A percentile compares a stretch with the other conserved stretches of the same genome.
Conservation (phyloP, 2,797 vertebrate genomes). For the Onychomys arenicola region DNA sequence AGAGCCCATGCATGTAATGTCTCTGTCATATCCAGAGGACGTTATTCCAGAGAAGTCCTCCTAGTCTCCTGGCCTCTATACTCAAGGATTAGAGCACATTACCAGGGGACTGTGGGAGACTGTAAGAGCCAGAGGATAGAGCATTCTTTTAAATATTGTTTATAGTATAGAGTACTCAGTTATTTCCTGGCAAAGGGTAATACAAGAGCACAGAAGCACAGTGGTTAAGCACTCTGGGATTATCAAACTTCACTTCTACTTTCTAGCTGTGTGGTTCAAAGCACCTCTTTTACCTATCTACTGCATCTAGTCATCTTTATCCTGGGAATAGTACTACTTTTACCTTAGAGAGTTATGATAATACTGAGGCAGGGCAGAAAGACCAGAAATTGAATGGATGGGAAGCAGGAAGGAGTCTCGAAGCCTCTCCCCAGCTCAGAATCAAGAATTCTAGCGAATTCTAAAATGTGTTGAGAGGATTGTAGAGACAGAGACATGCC, state of each 20-base stretch:
- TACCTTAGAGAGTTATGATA: neutral
- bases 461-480: neutral
- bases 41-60: neutral
- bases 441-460: neutral
- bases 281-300: neutral
- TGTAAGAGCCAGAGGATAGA: neutral
- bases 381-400: neutral
- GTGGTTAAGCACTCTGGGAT: neutral
- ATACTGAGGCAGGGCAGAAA: neutral
- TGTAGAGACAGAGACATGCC: neutral
- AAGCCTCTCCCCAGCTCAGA: neutral
- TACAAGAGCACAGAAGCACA: neutral
- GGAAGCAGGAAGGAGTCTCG: neutral
- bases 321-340: neutral
- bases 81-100: neutral
- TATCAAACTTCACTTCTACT: neutral
- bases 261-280: neutral
- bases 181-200: neutral
- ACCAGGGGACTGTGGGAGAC: too few relatives aligned
- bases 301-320: neutral
- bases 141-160: conserved; percentile 29
- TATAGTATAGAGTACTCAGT: neutral
- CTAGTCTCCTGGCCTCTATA: neutral
- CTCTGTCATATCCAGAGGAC: neutral
- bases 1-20: neutral